A percentile compares a stretch with the other conserved stretches of the same genome.
Conservation (phyloP, 1,140 invertebrate genomes). For the Apolygus lucorum region DNA sequence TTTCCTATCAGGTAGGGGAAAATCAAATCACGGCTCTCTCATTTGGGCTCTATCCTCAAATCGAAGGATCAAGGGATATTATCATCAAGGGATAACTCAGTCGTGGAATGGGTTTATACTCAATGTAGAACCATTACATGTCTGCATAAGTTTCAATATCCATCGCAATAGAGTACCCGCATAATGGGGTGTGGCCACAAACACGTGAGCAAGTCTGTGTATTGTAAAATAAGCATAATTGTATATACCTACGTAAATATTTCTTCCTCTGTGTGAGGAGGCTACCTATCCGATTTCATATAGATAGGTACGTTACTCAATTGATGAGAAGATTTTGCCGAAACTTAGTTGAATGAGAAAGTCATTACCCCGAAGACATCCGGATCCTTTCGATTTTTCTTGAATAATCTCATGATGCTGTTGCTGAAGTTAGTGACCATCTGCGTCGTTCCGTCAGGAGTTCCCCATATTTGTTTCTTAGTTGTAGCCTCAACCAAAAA, state of each 20-base stretch:
- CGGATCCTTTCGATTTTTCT: not conserved
- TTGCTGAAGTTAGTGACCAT: not conserved
- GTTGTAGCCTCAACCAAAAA: not conserved
- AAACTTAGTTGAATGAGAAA: not conserved
- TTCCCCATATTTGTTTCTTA: not conserved
- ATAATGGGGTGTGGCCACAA: not conserved
- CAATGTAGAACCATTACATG: too few relatives aligned
- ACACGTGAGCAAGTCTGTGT: not conserved
- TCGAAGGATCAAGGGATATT: too few relatives aligned
- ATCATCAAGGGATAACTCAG: too few relatives aligned
- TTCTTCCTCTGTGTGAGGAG: not conserved
- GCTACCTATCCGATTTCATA: not conserved
- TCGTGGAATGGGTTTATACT: too few relatives aligned
- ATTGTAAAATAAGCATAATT: not conserved
- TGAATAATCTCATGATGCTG: not conserved
- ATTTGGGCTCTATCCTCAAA: too few relatives aligned
- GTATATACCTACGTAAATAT: not conserved
- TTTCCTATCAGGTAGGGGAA: too few relatives aligned
- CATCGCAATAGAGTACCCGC: too few relatives aligned
- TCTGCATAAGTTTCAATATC: too few relatives aligned
- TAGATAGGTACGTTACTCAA: not conserved
- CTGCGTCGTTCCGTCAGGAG: not conserved
- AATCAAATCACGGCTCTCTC: too few relatives aligned
- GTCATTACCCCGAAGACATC: constrained; percentile 6
- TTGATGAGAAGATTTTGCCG: not conserved